Base-by-base conservation (phyloP, 1,140 invertebrate genomes). In the Cecropterus lyciades region DNA sequence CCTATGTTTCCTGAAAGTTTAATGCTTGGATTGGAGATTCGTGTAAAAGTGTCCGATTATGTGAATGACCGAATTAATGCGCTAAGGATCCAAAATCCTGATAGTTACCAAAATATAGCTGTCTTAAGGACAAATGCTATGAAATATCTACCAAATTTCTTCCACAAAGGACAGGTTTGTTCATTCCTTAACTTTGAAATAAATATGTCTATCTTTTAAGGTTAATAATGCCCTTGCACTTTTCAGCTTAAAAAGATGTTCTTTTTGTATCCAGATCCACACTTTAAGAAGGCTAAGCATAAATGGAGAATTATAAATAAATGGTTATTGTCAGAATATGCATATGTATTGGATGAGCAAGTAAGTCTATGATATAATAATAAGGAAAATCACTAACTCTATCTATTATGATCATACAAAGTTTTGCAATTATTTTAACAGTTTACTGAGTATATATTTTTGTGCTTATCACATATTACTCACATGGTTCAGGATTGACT, bases 221-320 rank as follows among this genome's bases (percentile, higher is more conserved):
- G 5, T 24, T 33, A 33, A 33, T 7, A 33, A 0, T 4, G 7
- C 9, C 6, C 30, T n/a, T 33, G 5, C 42, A 67, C 40, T 59
- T 94, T 95, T 73, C 94, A 99, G 96, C 92, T 99, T 11, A 95
- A 96, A 69, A 99, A 99, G 93, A 98, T 99, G 95, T 99, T 99
- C 92, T 99, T 99, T 85, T 93, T 99, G n/a, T 99, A 99, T 91
- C 99, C 99, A 24, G 99, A 99, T 94, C 99, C 99, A 37, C 99
- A 99, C 94, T 99, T 99, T 89, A 99, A 99, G 91, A 99, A 97
- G 80, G 95, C 98, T 0, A 99, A 99, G 93, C 98, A 99, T 83
- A 99, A 99, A 93, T 99, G 99, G 99, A 94, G 99, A 68, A 99
- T 99, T 51, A 99, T 99, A 71, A 99, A 98, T 84, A 95, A 97